A percentile compares a stretch with the other conserved stretches of the same genome.
Conservation (phyloP, 2,888 invertebrate species). For the Cantharis rufa region DNA sequence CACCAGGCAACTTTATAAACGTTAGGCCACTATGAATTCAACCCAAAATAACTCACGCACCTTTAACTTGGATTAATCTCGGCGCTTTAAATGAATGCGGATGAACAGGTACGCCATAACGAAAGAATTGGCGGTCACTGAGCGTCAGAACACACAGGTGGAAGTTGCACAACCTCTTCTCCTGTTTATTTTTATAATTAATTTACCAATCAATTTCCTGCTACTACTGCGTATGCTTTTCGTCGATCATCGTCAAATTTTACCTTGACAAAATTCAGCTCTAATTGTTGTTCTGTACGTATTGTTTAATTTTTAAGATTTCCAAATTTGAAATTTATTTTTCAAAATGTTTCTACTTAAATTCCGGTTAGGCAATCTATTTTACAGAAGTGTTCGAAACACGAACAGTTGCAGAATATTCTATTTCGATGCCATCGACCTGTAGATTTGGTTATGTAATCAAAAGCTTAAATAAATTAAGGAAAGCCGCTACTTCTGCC, state of each 20-base stretch:
- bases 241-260: background rate
- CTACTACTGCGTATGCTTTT: background rate
- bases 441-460: background rate
- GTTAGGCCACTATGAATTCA: conserved; percentile 16
- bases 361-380: background rate
- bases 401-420: background rate
- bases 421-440: background rate
- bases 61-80: conserved; percentile 1
- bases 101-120: conserved; percentile 23
- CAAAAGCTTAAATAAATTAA: background rate
- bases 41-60: conserved; percentile 25
- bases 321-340: background rate
- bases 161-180: conserved; percentile 24
- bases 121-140: conserved; percentile 13
- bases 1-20: conserved; percentile 20
- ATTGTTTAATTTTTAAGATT: background rate
- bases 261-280: background rate
- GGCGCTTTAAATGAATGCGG: conserved; percentile 4
- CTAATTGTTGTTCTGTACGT: background rate
- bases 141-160: conserved; percentile 25
- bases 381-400: background rate
- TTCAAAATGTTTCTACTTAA: background rate
- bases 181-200: conserved; percentile 15
- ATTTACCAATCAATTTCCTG: background rate
- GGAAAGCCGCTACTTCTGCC: background rate